phyloP scores from a whole-genome alignment of 2,113 vertebrate species.

The Pelecanus crispus region DNA sequence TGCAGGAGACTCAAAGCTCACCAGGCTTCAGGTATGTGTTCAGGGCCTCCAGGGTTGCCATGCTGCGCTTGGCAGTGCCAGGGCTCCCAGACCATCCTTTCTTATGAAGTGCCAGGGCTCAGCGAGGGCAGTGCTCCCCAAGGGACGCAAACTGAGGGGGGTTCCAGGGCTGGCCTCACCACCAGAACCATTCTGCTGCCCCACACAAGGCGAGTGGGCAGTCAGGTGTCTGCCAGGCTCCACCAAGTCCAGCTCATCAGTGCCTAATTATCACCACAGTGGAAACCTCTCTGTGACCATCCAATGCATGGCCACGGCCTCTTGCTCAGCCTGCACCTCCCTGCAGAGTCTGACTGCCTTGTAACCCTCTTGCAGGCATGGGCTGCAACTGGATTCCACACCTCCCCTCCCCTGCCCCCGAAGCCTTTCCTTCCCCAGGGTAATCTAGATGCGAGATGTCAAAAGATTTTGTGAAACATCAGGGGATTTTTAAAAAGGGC shows the following conservation, averaged over 20 bases:
- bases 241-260: neutral
- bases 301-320: accelerated
- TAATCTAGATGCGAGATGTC: neutral
- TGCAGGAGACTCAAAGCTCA: neutral
- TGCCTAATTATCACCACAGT: neutral
- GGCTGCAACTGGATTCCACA: accelerated
- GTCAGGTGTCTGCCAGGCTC: neutral
- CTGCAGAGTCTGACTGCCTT: accelerated
- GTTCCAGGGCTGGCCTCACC: neutral
- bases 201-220: neutral
- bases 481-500: neutral
- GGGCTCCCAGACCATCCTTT: neutral
- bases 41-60: neutral
- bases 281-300: neutral
- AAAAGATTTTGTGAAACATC: neutral
- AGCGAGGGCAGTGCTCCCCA: neutral
- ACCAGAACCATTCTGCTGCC: neutral
- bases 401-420: accelerated
- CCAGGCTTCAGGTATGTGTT: neutral
- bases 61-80: accelerated
- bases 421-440: neutral
- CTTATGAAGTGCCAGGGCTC: neutral
- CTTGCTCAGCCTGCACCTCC: neutral
- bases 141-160: neutral
- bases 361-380: neutral